phyloP scores from a whole-genome alignment of 1,140 invertebrate genomes.

The Nomia melanderi region DNA sequence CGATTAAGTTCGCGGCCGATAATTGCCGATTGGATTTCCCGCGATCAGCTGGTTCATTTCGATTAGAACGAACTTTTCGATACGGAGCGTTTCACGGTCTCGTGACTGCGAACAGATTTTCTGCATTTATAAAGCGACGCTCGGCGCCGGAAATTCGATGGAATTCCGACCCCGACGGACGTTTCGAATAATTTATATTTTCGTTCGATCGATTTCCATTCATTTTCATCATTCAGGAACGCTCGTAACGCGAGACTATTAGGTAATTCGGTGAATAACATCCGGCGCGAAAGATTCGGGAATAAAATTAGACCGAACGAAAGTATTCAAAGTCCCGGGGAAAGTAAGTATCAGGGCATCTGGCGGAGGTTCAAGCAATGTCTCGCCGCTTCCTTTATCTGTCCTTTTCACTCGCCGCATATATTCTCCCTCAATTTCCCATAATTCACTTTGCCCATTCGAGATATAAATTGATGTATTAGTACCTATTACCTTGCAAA shows the following conservation, averaged over 20 bases:
- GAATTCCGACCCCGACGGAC: no score
- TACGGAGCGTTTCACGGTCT: not conserved
- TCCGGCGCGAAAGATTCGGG: not conserved
- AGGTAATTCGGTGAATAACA: no score
- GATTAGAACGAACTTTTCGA: not conserved
- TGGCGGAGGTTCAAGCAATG: slow-evolving; percentile 10
- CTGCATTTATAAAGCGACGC: no score
- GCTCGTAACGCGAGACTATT: no score
- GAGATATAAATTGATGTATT: slow-evolving; percentile 45
- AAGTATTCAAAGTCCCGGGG: not conserved
- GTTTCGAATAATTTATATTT: no score
- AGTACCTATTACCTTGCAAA: slow-evolving; percentile 15
- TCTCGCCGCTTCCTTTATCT: slow-evolving; percentile 15
- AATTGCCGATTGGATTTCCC: slow-evolving; percentile 37
- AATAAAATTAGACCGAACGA: not conserved
- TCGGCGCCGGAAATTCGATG: no score
- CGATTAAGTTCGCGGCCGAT: slow-evolving; percentile 38
- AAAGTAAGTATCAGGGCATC: slow-evolving; percentile 35
- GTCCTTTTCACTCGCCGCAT: not conserved
- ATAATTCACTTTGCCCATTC: slow-evolving; percentile 29
- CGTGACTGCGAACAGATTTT: no score
- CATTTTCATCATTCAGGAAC: no score
- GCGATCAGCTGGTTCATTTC: slow-evolving; percentile 11
- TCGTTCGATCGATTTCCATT: no score
- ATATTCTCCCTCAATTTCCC: slow-evolving; percentile 17